Conservation (phyloP, 1,140 invertebrate species). For the Camponotus floridanus region DNA sequence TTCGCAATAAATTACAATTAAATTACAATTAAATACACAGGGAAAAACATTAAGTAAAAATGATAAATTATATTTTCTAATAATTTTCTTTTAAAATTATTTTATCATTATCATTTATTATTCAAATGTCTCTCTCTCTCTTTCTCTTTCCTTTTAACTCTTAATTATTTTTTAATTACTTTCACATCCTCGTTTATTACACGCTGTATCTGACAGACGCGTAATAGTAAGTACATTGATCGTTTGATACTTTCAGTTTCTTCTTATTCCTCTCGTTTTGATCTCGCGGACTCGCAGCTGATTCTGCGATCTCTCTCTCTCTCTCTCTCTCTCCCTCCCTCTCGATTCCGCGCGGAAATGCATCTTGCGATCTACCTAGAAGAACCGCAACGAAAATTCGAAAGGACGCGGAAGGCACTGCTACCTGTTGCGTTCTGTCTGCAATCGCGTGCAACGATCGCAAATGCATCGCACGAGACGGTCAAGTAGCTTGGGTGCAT, state of each 20-base stretch:
- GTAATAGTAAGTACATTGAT: not conserved
- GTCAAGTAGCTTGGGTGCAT: not conserved
- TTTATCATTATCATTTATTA: not conserved
- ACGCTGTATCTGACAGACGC: not conserved
- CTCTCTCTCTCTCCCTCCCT: not conserved
- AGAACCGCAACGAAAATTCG: conserved; percentile 58
- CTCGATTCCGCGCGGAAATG: not conserved
- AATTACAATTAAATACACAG: not conserved
- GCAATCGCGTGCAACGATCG: conserved; percentile 39
- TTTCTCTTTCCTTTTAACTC: too few species aligned
- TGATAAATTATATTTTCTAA: not conserved
- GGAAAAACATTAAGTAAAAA: not conserved
- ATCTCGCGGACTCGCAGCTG: not conserved
- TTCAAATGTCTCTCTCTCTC: not conserved
- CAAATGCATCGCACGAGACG: conserved; percentile 47
- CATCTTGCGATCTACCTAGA: conserved; percentile 12
- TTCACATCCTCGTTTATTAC: not conserved
- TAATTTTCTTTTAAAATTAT: conserved; percentile 3
- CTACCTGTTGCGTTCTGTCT: conserved; percentile 68
- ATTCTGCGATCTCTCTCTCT: not conserved
- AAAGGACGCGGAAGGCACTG: conserved; percentile 55
- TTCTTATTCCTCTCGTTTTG: conserved; percentile 22
- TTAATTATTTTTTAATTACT: not conserved
- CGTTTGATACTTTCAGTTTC: conserved; percentile 41
- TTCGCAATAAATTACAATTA: not conserved